phyloP scores from a whole-genome alignment of 2,113 vertebrate genomes.

The Daphoenositta chrysoptera region DNA sequence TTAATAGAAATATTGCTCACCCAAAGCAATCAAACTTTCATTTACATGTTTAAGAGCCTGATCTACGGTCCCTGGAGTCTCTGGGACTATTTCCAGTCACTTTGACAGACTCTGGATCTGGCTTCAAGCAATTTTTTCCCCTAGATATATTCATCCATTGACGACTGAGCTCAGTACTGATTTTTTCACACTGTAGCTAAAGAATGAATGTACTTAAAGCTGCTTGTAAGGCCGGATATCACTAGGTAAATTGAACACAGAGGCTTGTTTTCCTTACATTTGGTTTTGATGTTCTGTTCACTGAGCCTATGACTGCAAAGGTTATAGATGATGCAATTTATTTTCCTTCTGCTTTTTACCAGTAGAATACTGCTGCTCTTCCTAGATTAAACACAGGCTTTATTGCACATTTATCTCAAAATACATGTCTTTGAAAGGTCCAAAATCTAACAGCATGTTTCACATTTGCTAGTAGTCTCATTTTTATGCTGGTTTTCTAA shows the following conservation, averaged over 20 bases:
- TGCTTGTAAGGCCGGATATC: conserved; percentile 41
- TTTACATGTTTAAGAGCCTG: neutral
- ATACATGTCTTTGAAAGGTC: conserved; percentile 18
- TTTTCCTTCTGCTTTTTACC: conserved; percentile 60
- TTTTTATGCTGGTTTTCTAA: neutral
- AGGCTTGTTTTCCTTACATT: conserved; percentile 63
- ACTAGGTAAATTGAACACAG: conserved; percentile 62
- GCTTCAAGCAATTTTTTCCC: neutral
- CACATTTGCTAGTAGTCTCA: neutral
- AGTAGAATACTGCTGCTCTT: conserved; percentile 50
- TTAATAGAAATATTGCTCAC: conserved; percentile 39
- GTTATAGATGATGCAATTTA: conserved; percentile 64
- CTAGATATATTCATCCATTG: neutral
- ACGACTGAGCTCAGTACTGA: neutral
- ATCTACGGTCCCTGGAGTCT: neutral
- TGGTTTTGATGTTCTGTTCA: conserved; percentile 69
- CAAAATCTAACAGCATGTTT: conserved; percentile 16
- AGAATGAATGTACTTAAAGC: conserved; percentile 4
- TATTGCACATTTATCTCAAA: conserved; percentile 53
- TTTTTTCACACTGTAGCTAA: conserved; percentile 43
- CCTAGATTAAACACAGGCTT: conserved; percentile 57
- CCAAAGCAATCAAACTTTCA: conserved; percentile 17
- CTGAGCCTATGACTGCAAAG: conserved; percentile 59
- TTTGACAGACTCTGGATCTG: neutral
- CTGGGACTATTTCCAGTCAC: neutral